phyloP scores from a whole-genome alignment of 2,113 vertebrate species.

The Actinemys pallida region DNA sequence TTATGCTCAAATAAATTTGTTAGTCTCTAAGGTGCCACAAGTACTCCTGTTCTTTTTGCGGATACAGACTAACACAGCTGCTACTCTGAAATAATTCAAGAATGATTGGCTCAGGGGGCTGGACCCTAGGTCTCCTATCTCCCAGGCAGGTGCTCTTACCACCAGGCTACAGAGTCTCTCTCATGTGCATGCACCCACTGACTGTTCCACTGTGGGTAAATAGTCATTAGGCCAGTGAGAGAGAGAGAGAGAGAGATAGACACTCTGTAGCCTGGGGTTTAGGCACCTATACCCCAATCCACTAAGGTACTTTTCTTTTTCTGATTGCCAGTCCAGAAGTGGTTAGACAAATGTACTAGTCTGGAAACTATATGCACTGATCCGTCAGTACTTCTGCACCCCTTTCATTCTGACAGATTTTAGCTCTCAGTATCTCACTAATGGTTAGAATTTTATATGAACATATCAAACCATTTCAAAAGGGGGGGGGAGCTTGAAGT shows the following conservation, averaged over 20 bases:
- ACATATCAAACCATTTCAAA: not conserved
- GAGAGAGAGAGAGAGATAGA: not conserved
- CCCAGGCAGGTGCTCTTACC: not conserved
- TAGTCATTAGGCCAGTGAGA: not conserved
- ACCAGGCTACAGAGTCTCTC: not conserved
- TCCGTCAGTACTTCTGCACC: not conserved
- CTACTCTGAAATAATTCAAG: not conserved
- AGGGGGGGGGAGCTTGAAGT: not conserved
- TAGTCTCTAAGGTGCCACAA: no score
- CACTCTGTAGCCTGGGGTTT: not conserved
- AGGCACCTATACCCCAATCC: no score
- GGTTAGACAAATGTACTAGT: not conserved
- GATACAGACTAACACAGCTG: no score
- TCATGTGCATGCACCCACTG: no score
- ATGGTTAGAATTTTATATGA: not conserved
- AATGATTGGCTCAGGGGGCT: not conserved
- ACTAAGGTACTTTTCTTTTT: not conserved
- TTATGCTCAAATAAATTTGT: no score
- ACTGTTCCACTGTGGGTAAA: not conserved
- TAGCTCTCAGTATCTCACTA: conserved; percentile 26
- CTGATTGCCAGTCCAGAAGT: not conserved
- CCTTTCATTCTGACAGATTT: conserved; percentile 8
- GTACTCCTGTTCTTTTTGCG: no score
- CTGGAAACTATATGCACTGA: conserved; percentile 3
- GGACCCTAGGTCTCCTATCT: not conserved